Evolutionary conservation across 2,113 vertebrate genomes (phyloP), one percentile per base, ranked within the genome.

Genomic region (Xenopus laevis): DNA sequence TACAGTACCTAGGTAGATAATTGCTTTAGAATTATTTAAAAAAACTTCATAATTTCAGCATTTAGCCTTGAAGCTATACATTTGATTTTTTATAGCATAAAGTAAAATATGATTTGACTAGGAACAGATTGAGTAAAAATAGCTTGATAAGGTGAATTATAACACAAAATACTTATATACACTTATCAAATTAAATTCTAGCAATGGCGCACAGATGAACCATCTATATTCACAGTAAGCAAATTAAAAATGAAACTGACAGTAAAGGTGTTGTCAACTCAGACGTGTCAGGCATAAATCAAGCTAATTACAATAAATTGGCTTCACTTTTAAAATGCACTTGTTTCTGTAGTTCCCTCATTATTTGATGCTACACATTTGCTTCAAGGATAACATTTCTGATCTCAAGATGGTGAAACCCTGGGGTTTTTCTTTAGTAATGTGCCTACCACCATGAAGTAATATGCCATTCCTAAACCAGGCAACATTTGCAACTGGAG

Each of bases 391-490:
- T 79, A 76, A 93, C 86, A 58, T 93, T 93, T 52, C 89, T 92
- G 77, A 99, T 90, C 57, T 93, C 93, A 53, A 99, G 84, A 78
- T 93, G 95, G 65, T 94, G 92, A 82, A 84, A 92, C 0, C 95
- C 95, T 1, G 82, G 81, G 15, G 89, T 89, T 77, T 92, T 81
- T 97, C 94, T 80, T 94, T 91, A 55, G 87, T 87, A 50, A 91
- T 90, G 78, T 92, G 96, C 60, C 93, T 91, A 18, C 84, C 80
- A 64, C 92, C 93, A 82, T 90, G 86, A 57, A 97, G 71, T 21
- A 82, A 60, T 3, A 79, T 79, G 58, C 90, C 94, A 65, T 97
- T 92, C 86, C 93, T 98, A 83, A 90, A 96, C 97, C 97, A 98
- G 58, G 60, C 7, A 2, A 94, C 87, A 0, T 77, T 90, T 47